Evolutionary conservation across 2,888 invertebrate genomes (phyloP).

Genomic region (Spatulosminthurus flaviceps): DNA sequence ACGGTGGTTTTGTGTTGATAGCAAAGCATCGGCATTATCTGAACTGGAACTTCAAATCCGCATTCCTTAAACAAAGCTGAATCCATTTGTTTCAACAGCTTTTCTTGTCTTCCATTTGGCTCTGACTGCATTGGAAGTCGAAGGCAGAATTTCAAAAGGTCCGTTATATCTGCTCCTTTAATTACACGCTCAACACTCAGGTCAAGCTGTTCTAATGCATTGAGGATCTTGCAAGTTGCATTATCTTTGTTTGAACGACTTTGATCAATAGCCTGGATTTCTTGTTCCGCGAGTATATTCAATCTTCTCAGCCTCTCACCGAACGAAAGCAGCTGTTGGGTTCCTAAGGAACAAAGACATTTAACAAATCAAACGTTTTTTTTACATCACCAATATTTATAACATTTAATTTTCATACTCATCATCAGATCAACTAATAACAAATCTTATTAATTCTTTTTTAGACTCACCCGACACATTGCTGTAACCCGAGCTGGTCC

Average conservation of each 20-base stretch:
- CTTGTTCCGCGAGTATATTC: neutral
- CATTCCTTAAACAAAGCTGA: slow-evolving; percentile 43
- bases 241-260: neutral
- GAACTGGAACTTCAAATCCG: slow-evolving; percentile 33
- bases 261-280: neutral
- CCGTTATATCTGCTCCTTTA: slow-evolving; percentile 5
- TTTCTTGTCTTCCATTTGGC: slow-evolving; percentile 15
- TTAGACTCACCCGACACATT: too few species aligned
- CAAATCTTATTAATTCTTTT: too few species aligned
- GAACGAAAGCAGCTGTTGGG: neutral
- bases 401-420: too few species aligned
- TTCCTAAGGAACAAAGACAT: neutral
- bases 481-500: too few species aligned
- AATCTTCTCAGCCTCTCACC: neutral
- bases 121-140: neutral
- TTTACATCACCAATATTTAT: too few species aligned
- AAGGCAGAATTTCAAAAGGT: slow-evolving; percentile 3
- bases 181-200: neutral
- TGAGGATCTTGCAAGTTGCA: neutral
- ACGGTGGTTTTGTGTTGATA: slow-evolving; percentile 4
- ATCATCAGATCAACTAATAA: too few species aligned
- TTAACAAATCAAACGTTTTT: too few species aligned
- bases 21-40: slow-evolving; percentile 33
- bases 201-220: neutral
- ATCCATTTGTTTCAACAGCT: slow-evolving; percentile 7